Evolutionary conservation across 2,888 invertebrate genomes (phyloP), one percentile per base, ranked within the genome.

Genomic region (Aquatica leii): DNA sequence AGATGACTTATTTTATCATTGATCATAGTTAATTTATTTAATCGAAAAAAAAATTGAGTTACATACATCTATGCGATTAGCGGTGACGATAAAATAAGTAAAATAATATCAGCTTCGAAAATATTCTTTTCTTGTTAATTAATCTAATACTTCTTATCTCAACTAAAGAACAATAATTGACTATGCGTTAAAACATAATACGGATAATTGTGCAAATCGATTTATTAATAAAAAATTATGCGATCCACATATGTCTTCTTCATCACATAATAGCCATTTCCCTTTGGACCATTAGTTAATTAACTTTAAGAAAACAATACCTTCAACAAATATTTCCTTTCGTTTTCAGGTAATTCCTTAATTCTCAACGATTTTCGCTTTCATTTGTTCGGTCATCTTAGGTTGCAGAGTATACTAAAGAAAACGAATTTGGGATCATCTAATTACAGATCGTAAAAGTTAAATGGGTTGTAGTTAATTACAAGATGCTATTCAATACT

Each of bases 401-500:
- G 48, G 37, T 49, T 54, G 50, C 54, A 61, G 49, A 54, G 54
- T 24, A 24, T 24, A 24, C 50, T 24, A 49, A 61, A 40, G 54
- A 61, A 54, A 54, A 61, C 60, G 59, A 59, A 53, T 51, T 40
- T 40, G 31, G 49, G 50, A 55, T 61, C 61, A 56, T 54, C 50
- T 61, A 61, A 61, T 61, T 61, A 49, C 37, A 40, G 50, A 54
- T 55, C 61, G 61, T 61, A 61, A 61, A 54, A 55, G 61, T 61
- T 61, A 55, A 61, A 61, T 61, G 61, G 55, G 54, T 55, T 61
- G 61, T 61, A 54, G 54, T 55, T 61, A 61, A 60, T 61, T 55
- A 61, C 61, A 37, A 49, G 18, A 50, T 41, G 49, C 55, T 41
- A 55, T 55, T 56, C 41, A 40, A 49, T 54, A 55, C 50, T 49